phyloP scores from a whole-genome alignment of 2,797 vertebrate genomes.

The Parotocinclus haroldoi region DNA sequence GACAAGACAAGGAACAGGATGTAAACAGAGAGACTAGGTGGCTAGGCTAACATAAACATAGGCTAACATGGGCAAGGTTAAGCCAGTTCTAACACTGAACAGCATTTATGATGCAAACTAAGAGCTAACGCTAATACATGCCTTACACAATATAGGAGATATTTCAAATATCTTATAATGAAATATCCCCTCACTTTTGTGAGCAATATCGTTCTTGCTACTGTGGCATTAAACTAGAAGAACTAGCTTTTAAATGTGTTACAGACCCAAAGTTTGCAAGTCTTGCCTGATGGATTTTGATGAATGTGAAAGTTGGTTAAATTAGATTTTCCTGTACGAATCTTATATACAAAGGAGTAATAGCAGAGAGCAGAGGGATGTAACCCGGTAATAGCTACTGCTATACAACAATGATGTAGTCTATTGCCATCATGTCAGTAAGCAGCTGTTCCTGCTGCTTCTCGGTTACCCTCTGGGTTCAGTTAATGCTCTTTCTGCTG shows the following conservation, averaged over 20 bases:
- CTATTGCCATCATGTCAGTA: neutral
- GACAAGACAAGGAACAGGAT: too few relatives aligned
- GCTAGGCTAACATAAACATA: too few relatives aligned
- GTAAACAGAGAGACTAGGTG: too few relatives aligned
- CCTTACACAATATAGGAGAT: too few relatives aligned
- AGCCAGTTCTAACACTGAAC: too few relatives aligned
- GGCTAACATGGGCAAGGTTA: too few relatives aligned
- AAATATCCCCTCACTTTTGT: too few relatives aligned
- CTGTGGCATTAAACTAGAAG: too few relatives aligned
- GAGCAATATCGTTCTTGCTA: neutral
- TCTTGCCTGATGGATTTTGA: constrained; percentile 15
- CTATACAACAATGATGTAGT: constrained; percentile 20
- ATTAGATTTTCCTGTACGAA: constrained; percentile 32
- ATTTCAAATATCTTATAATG: too few relatives aligned
- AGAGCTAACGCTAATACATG: too few relatives aligned
- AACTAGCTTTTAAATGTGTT: constrained; percentile 16
- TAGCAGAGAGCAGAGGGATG: constrained; percentile 26
- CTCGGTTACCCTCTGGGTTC: constrained; percentile 4
- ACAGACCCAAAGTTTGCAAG: neutral
- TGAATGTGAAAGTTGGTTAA: constrained; percentile 19
- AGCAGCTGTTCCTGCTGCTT: constrained; percentile 24
- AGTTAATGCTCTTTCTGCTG: constrained; percentile 9
- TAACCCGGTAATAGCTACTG: constrained; percentile 26
- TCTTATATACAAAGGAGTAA: constrained; percentile 26
- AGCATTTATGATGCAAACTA: too few relatives aligned